These are phyloP conservation scores for Tanytarsus gracilentus DNA, from an alignment of 2,888 invertebrate genomes.

Conservation along the genomic window DNA sequence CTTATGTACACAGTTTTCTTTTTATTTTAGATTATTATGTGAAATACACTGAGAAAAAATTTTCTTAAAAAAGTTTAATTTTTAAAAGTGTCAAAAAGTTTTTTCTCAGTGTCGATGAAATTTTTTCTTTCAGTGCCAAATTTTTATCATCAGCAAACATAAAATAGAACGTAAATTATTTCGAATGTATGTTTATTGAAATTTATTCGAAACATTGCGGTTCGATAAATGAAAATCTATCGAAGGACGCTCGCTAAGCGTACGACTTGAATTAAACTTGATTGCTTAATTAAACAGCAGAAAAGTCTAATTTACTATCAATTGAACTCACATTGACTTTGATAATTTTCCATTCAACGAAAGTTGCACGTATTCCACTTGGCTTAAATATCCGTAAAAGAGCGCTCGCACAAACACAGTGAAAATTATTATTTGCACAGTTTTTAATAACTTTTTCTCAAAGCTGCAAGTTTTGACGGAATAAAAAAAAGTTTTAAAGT, in stretches of 20 bases:
- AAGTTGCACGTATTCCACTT: conserved; percentile 1
- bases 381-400: not conserved
- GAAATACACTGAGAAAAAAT: no score
- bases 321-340: conserved; percentile 17
- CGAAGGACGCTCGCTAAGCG: not conserved
- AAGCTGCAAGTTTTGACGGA: not conserved
- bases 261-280: conserved; percentile 2
- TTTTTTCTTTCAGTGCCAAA: no score
- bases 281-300: not conserved
- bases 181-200: not conserved
- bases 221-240: conserved; percentile 22
- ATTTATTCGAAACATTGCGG: not conserved
- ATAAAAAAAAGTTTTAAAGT: not conserved
- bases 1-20: no score
- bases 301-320: conserved; percentile 5
- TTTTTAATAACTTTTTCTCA: not conserved
- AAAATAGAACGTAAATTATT: not conserved
- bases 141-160: no score
- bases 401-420: not conserved
- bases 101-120: no score
- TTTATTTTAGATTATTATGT: no score
- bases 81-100: no score
- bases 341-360: conserved; percentile 20
- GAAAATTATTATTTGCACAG: conserved; percentile 8
- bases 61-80: no score